These are phyloP conservation scores for Sylvia atricapilla DNA, from an alignment of 2,113 vertebrate genomes.

Conservation along the genomic window DNA sequence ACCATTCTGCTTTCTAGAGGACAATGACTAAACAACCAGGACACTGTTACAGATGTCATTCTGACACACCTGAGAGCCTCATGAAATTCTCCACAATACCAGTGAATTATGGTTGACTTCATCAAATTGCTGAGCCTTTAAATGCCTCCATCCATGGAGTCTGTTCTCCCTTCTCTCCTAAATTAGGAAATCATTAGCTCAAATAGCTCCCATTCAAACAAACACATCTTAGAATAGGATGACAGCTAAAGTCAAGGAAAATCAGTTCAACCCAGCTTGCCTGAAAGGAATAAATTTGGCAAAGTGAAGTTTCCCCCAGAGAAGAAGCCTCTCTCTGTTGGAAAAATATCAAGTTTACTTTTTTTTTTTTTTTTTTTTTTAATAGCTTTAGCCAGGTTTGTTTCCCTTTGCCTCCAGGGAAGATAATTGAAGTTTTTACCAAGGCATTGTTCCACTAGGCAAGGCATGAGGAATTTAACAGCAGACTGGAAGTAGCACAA, in stretches of 20 bases:
- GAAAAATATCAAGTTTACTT: not conserved
- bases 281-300: not conserved
- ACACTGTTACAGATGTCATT: not conserved
- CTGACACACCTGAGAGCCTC: not conserved
- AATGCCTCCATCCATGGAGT: not conserved
- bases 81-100: not conserved
- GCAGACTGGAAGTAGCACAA: not conserved
- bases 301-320: not conserved
- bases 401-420: fast-evolving
- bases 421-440: not conserved
- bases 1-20: not conserved
- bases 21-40: not conserved
- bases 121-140: not conserved
- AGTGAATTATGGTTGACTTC: not conserved
- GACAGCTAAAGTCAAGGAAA: not conserved
- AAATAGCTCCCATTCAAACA: not conserved
- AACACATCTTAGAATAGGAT: not conserved
- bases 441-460: not conserved
- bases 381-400: not conserved
- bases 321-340: not conserved
- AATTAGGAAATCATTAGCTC: not conserved
- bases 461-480: not conserved
- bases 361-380: not conserved
- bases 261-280: not conserved
- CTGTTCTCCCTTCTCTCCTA: not conserved